Evolutionary conservation across 2,113 vertebrate species (phyloP), one percentile per base, ranked within the genome.

Genomic region (Indri indri): DNA sequence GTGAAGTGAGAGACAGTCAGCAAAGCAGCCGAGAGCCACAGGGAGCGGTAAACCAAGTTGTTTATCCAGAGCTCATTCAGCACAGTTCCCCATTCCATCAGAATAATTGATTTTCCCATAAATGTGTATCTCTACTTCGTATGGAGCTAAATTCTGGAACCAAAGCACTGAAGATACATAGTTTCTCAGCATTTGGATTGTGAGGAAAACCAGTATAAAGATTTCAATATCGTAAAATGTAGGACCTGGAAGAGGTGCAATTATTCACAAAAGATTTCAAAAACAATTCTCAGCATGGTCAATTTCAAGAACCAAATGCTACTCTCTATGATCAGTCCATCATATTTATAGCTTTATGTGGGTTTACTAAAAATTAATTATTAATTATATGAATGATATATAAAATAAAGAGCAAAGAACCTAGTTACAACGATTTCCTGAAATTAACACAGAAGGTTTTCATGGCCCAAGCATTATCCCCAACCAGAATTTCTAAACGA

Each of bases 51-150:
- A 97, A 95, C 96, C 81, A 95, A 93, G 93, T 45, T 96, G 61
- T 95, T 97, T 98, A 97, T 97, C 94, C 83, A 93, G 86, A 96
- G 86, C 97, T 98, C 92, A 61, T 96, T 98, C 88, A 97, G 93
- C 87, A 91, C 54, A 92, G 89, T 90, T 93, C 97, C 66, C 37
- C 34, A 63, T 98, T 98, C 96, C 57, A 47, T 97, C 76, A 91
- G 97, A 97, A 98, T 98, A 98, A 98, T 96, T 98, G 97, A 97
- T 98, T 98, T 98, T 98, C 97, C 91, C 65, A 79, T 97, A 98
- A 97, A 96, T 94, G 84, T 95, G 13, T 79, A 68, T 97, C 97
- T 95, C 65, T 81, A 65, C 96, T 98, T 88, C 89, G 13, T 96
- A 93, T 87, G 83, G 93, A 96, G 97, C 83, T 59, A 88, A 27